A percentile compares a stretch with the other conserved stretches of the same genome.
These are phyloP conservation scores for Lerista edwardsae DNA, from an alignment of 2,797 vertebrate species.

Conservation along the genomic window DNA sequence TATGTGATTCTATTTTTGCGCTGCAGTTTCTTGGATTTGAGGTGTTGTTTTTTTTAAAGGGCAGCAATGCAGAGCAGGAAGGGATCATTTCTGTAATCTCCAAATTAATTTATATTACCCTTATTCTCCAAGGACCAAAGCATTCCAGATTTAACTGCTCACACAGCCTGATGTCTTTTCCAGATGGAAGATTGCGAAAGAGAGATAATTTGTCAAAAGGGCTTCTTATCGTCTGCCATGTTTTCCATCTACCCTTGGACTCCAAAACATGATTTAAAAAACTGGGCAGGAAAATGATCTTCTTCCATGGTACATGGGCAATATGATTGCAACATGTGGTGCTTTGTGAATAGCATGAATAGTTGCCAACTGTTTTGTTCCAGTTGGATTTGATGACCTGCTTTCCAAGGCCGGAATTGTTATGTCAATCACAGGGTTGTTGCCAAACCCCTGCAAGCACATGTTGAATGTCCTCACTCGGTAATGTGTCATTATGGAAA, in stretches of 20 bases:
- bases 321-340: not conserved
- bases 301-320: constrained; percentile 50
- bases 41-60: not conserved
- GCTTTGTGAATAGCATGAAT: not conserved
- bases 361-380: not conserved
- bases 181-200: constrained; percentile 67
- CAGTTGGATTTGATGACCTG: not conserved
- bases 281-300: constrained; percentile 46
- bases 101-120: constrained; percentile 67
- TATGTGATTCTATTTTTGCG: not conserved
- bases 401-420: not conserved
- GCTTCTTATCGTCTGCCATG: constrained; percentile 60
- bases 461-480: not conserved
- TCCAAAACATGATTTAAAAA: constrained; percentile 47
- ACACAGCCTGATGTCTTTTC: constrained; percentile 68
- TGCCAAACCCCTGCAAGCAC: not conserved
- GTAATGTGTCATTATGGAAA: not conserved
- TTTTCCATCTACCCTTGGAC: constrained; percentile 52
- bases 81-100: constrained; percentile 46
- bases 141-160: constrained; percentile 65
- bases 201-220: constrained; percentile 63
- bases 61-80: constrained; percentile 35
- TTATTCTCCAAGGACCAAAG: constrained; percentile 46
- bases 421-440: not conserved
- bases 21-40: not conserved